Base-by-base conservation (phyloP, 2,888 invertebrate species). In the Aleiodes alternator region DNA sequence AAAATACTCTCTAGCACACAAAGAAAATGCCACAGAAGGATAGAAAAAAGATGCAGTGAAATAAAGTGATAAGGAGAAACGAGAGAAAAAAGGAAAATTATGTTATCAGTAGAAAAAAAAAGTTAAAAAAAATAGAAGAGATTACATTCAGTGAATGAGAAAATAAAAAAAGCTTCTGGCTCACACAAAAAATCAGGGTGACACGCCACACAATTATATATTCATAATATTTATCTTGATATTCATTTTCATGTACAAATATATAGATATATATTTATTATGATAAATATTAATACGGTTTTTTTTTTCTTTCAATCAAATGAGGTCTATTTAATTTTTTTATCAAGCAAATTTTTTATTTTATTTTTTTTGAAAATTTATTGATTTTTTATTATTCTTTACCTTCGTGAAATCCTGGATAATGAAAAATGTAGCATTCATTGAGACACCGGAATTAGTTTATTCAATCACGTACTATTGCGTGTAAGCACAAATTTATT, bases 361-460 rank as follows among this genome's bases (percentile, higher is more conserved):
- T 34, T 3, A 3, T 34, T 83, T 73, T 72, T 50, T 64, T 64
- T 23, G 23, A 16, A 85, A 83, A 83, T 78, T 86, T 87, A 88
- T 86, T 87, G 87, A 86, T 87, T 85, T 87, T 83, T 83, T 85
- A 82, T 84, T 87, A 82, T 87, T 68, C 84, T 87, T 89, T 89
- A 89, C 89, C 89, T 89, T 89, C 83, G 88, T 88, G 84, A 89
- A 89, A 89, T 89, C 89, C 89, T 89, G 89, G 88, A 85, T 87
- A 87, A 87, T 88, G 43, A 87, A 87, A 85, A 89, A 87, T 84
- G 88, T 87, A 88, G 89, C 88, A 88, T 88, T 88, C 86, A 86
- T 89, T 89, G 86, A 88, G 89, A 87, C 87, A 89, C 88, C 88
- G 68, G 31, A 86, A 88, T 86, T 88, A 89, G 86, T 87, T 48